Percentiles rank a stretch among this genome's conserved stretches.
These are phyloP conservation scores for Papilio demoleus DNA, from an alignment of 2,888 invertebrate species.

Conservation along the genomic window DNA sequence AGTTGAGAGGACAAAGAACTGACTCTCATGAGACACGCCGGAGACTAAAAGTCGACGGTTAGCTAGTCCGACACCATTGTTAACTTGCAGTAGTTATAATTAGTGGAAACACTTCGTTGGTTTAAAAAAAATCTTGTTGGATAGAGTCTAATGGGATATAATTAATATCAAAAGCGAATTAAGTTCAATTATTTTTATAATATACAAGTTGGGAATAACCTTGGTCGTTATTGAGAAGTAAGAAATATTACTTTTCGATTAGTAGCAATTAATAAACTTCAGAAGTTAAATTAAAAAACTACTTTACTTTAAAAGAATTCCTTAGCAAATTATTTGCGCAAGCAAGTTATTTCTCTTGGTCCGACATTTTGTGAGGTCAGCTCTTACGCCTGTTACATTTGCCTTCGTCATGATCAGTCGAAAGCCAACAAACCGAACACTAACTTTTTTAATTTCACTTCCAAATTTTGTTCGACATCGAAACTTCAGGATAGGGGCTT, in stretches of 20 bases:
- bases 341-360: background rate
- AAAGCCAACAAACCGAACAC: background rate
- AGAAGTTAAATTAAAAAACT: background rate
- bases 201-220: too few relatives aligned
- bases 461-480: constrained; percentile 26
- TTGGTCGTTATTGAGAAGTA: too few relatives aligned
- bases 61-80: background rate
- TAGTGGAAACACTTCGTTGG: background rate
- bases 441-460: constrained; percentile 40
- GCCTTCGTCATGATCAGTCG: constrained; percentile 4
- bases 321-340: background rate
- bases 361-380: background rate
- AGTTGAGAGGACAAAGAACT: constrained; percentile 4
- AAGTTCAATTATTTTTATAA: too few relatives aligned
- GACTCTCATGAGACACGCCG: background rate
- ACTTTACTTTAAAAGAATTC: background rate
- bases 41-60: background rate
- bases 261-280: background rate
- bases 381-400: background rate
- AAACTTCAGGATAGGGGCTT: constrained; percentile 5
- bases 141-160: background rate
- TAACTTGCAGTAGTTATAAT: constrained; percentile 3
- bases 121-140: background rate
- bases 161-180: too few relatives aligned
- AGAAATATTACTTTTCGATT: background rate